Percentiles rank a stretch among this genome's conserved stretches.
These are phyloP conservation scores for Atherinosoma microstoma DNA, from an alignment of 2,797 vertebrate species.

Conservation along the genomic window DNA sequence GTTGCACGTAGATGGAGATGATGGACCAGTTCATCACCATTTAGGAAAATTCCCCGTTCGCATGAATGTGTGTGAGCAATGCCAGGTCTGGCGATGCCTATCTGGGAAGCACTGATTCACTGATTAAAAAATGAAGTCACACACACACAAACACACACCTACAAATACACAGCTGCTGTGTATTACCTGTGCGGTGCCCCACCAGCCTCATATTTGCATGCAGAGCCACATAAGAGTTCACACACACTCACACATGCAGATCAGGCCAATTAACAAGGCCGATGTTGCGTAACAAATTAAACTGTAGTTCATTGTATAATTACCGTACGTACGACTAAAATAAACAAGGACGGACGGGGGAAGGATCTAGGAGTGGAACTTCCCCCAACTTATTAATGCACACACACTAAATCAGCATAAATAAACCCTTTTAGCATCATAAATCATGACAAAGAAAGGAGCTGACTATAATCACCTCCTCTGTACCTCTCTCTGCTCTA, in stretches of 20 bases:
- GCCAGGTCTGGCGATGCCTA: slow-evolving; percentile 17
- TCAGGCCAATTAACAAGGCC: slow-evolving; percentile 67
- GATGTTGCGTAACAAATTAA: slow-evolving; percentile 71
- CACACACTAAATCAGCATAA: background rate
- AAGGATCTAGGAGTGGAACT: background rate
- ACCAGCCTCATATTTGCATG: slow-evolving; percentile 18
- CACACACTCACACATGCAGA: slow-evolving; percentile 21
- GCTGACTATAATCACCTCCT: background rate
- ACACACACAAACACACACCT: slow-evolving; percentile 5
- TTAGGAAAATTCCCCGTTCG: slow-evolving; percentile 23
- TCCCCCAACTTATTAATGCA: background rate
- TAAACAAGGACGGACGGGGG: slow-evolving; percentile 6
- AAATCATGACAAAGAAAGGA: background rate
- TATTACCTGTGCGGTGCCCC: background rate
- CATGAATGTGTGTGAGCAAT: slow-evolving; percentile 14
- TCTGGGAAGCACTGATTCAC: slow-evolving; percentile 15
- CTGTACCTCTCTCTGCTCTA: background rate
- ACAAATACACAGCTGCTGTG: background rate
- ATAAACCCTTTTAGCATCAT: background rate
- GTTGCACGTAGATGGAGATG: slow-evolving; percentile 33
- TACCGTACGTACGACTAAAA: slow-evolving; percentile 45
- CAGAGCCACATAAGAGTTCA: slow-evolving; percentile 13
- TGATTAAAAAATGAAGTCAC: slow-evolving; percentile 33
- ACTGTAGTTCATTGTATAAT: slow-evolving; percentile 61
- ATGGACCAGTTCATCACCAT: slow-evolving; percentile 55